These are phyloP conservation scores for Berghia stephanieae DNA, from an alignment of 1,140 invertebrate genomes.

Conservation along the genomic window DNA sequence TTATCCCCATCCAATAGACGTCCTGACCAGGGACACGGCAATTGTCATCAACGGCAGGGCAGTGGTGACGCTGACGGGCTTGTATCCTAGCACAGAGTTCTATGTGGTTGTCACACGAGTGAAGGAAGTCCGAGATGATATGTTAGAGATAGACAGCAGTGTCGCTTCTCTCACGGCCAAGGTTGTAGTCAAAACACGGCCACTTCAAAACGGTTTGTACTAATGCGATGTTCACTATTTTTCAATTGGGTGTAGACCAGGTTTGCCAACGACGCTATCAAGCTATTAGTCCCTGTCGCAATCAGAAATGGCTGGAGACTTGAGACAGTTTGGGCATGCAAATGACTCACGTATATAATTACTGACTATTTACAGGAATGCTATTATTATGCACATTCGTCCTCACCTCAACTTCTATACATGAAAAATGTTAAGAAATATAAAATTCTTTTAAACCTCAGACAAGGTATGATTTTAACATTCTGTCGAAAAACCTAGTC, in stretches of 20 bases:
- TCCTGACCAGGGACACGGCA: constrained; percentile 31
- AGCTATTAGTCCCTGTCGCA: neutral
- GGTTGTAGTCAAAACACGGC: constrained; percentile 30
- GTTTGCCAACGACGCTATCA: neutral
- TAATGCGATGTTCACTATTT: neutral
- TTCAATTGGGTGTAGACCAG: neutral
- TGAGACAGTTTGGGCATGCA: too few relatives aligned
- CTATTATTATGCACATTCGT: too few relatives aligned
- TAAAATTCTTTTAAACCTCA: too few relatives aligned
- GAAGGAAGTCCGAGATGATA: constrained; percentile 7
- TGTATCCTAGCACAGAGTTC: constrained; percentile 39
- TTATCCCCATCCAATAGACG: neutral
- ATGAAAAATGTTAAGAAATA: too few relatives aligned
- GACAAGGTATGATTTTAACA: too few relatives aligned
- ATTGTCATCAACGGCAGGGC: constrained; percentile 32
- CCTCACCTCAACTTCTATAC: too few relatives aligned
- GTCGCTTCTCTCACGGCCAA: neutral
- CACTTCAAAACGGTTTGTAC: constrained; percentile 32
- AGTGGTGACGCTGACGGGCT: constrained; percentile 36
- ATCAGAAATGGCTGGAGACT: too few relatives aligned
- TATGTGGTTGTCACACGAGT: constrained; percentile 36
- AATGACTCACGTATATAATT: too few relatives aligned
- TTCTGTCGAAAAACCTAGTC: too few relatives aligned
- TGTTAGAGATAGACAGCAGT: neutral
- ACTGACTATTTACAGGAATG: too few relatives aligned